Conservation (phyloP, 1,140 invertebrate species). For the Hypsibius dujardini region DNA sequence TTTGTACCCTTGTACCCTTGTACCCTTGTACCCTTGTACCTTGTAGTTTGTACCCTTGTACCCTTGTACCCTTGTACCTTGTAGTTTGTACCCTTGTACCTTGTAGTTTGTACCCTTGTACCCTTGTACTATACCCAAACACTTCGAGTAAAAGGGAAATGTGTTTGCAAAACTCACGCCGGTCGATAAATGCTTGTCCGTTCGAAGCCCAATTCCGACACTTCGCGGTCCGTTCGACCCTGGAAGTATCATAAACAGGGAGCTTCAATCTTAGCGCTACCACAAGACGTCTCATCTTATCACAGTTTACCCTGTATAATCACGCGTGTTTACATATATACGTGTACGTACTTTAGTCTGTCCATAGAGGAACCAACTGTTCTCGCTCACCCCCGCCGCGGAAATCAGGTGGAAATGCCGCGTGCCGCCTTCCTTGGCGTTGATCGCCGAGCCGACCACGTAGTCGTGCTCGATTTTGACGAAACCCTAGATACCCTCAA, state of each 20-base stretch:
- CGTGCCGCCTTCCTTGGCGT: conserved; percentile 36
- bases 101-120: no score
- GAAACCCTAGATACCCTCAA: conserved; percentile 31
- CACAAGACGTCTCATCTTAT: no score
- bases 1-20: no score
- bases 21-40: no score
- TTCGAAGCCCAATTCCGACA: conserved; percentile 1
- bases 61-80: no score
- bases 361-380: conserved; percentile 31
- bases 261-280: no score
- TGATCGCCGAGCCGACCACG: conserved; percentile 35
- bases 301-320: no score
- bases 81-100: no score
- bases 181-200: conserved; percentile 16
- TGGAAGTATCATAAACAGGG: background rate
- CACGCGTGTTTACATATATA: background rate
- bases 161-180: background rate
- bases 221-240: conserved; percentile 12
- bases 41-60: no score
- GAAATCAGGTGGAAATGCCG: conserved; percentile 38
- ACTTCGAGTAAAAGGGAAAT: no score
- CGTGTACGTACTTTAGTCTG: conserved; percentile 31
- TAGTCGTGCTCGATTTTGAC: conserved; percentile 41
- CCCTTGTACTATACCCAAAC: no score
- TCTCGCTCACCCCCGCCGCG: conserved; percentile 32